Evolutionary conservation across 2,113 vertebrate genomes (phyloP).

Genomic region (Edolisoma coerulescens): DNA sequence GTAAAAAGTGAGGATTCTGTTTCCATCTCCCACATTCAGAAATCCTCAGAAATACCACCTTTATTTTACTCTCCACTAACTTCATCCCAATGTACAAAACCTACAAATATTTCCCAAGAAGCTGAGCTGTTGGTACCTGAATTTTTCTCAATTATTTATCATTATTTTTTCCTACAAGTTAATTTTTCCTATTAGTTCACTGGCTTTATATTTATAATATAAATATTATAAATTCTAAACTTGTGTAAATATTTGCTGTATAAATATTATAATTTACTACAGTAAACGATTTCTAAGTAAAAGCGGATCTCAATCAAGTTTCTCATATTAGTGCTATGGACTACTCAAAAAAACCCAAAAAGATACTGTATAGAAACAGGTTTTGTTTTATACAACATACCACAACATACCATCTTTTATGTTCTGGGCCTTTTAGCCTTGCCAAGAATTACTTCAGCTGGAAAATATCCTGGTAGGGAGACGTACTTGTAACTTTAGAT

Average conservation of each 20-base stretch:
- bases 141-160: neutral
- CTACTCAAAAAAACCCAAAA: neutral
- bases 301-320: neutral
- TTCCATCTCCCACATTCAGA: neutral
- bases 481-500: slow-evolving; percentile 22
- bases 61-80: neutral
- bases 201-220: neutral
- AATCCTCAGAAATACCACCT: neutral
- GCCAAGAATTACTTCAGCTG: slow-evolving; percentile 61
- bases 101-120: neutral
- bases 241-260: neutral
- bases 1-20: neutral
- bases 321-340: neutral
- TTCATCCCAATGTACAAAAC: neutral
- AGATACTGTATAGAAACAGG: neutral
- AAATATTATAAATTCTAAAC: neutral
- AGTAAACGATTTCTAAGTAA: neutral
- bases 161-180: neutral
- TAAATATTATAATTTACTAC: neutral
- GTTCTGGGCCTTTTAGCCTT: neutral
- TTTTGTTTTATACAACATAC: neutral
- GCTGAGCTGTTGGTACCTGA: neutral
- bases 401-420: slow-evolving; percentile 29
- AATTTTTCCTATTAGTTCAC: neutral
- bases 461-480: slow-evolving; percentile 50